A percentile compares a stretch with the other conserved stretches of the same genome.
Evolutionary conservation across 2,888 invertebrate genomes (phyloP).

Genomic region (Acronicta alni): DNA sequence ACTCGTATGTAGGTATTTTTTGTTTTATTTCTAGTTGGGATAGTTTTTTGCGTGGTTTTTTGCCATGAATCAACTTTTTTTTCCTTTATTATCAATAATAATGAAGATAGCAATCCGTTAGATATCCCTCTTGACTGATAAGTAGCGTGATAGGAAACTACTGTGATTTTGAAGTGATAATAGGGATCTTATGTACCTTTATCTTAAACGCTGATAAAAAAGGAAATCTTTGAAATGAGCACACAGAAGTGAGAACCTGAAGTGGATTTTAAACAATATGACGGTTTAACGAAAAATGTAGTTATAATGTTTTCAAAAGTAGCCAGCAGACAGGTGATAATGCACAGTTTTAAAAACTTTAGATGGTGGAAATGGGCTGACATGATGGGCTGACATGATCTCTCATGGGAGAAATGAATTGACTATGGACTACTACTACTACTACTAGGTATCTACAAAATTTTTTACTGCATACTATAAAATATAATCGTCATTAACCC

Average conservation of each 20-base stretch:
- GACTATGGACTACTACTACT: too few species aligned
- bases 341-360: not conserved
- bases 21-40: too few species aligned
- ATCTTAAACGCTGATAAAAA: not conserved
- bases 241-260: too few species aligned
- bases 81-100: too few species aligned
- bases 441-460: too few species aligned
- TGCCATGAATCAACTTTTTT: not conserved
- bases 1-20: too few species aligned
- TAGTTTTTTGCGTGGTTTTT: too few species aligned
- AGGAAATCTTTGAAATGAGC: not conserved
- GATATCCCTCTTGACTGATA: not conserved
- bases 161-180: not conserved
- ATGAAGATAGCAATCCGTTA: not conserved
- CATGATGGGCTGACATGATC: too few species aligned
- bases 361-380: not conserved
- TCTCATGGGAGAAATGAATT: too few species aligned
- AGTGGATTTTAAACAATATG: not conserved
- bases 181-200: not conserved
- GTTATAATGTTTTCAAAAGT: conserved; percentile 1
- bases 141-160: not conserved
- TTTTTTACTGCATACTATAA: too few species aligned
- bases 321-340: not conserved
- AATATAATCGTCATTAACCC: too few species aligned
- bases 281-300: not conserved